phyloP scores from a whole-genome alignment of 2,113 vertebrate genomes.

The Casuarius casuarius region DNA sequence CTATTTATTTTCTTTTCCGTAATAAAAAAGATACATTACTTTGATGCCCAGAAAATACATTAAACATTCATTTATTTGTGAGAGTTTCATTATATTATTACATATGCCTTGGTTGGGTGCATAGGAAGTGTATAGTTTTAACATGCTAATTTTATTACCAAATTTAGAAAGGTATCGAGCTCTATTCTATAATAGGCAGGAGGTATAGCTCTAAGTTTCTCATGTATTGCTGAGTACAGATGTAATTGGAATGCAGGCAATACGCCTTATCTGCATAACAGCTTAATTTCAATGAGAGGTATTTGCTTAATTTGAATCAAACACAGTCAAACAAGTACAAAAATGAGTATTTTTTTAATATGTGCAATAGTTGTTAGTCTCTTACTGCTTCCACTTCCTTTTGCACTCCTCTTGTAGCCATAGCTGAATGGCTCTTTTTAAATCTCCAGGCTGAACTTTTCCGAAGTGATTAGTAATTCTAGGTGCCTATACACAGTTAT shows the following conservation, averaged over 20 bases:
- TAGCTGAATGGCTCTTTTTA: background rate
- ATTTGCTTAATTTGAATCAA: slow-evolving; percentile 16
- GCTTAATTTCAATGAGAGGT: background rate
- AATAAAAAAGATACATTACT: slow-evolving; percentile 25
- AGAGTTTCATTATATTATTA: slow-evolving; percentile 23
- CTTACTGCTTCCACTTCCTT: background rate
- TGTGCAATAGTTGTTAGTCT: slow-evolving; percentile 9
- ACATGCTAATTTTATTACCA: background rate
- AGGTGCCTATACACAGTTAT: background rate
- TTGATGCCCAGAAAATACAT: slow-evolving; percentile 43
- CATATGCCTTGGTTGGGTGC: slow-evolving; percentile 1
- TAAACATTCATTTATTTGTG: slow-evolving; percentile 49
- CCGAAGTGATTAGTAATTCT: background rate
- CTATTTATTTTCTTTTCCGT: slow-evolving; percentile 17
- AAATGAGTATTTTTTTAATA: background rate
- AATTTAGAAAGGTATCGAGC: background rate
- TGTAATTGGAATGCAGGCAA: background rate
- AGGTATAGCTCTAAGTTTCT: background rate
- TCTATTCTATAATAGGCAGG: background rate
- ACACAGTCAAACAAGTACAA: slow-evolving; percentile 8
- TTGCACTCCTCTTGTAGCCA: background rate
- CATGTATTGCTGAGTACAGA: background rate
- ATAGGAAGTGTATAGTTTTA: slow-evolving; percentile 6
- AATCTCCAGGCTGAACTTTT: background rate
- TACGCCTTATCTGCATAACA: background rate